Evolutionary conservation across 2,888 invertebrate species (phyloP).

Genomic region (Listrodromus nycthemerus): DNA sequence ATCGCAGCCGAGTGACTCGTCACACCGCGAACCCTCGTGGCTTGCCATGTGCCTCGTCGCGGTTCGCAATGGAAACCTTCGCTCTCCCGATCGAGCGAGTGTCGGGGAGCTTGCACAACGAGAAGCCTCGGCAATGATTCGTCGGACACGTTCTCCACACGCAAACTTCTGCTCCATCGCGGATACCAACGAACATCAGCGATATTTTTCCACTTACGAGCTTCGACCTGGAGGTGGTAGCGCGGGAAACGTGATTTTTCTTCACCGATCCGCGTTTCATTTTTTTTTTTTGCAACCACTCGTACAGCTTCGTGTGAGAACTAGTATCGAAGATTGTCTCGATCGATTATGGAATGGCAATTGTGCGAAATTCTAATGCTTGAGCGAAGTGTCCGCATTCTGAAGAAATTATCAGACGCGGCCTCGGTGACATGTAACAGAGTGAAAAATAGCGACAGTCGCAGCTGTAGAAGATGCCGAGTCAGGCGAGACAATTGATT

Average conservation of each 20-base stretch:
- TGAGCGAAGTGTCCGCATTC: neutral
- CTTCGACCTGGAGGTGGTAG: neutral
- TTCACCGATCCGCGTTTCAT: neutral
- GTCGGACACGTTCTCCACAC: neutral
- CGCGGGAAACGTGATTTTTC: neutral
- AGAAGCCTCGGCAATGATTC: slow-evolving; percentile 3
- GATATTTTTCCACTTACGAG: neutral
- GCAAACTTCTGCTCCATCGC: neutral
- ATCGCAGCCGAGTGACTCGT: neutral
- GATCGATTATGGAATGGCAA: too few relatives aligned
- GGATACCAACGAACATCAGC: neutral
- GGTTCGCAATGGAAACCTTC: slow-evolving; percentile 42
- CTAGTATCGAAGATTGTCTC: too few relatives aligned
- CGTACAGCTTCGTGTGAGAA: neutral
- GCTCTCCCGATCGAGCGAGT: slow-evolving; percentile 1
- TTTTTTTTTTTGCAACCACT: neutral
- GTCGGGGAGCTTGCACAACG: neutral
- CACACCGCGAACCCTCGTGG: slow-evolving; percentile 64
- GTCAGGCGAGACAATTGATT: too few relatives aligned
- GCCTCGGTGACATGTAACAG: too few relatives aligned
- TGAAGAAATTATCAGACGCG: neutral
- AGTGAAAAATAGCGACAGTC: too few relatives aligned
- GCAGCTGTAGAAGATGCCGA: too few relatives aligned
- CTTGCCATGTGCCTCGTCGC: slow-evolving; percentile 48
- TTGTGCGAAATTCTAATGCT: too few relatives aligned